Percentiles rank a stretch among this genome's conserved stretches.
phyloP scores from a whole-genome alignment of 2,888 invertebrate genomes.

The Mythimna loreyi region DNA sequence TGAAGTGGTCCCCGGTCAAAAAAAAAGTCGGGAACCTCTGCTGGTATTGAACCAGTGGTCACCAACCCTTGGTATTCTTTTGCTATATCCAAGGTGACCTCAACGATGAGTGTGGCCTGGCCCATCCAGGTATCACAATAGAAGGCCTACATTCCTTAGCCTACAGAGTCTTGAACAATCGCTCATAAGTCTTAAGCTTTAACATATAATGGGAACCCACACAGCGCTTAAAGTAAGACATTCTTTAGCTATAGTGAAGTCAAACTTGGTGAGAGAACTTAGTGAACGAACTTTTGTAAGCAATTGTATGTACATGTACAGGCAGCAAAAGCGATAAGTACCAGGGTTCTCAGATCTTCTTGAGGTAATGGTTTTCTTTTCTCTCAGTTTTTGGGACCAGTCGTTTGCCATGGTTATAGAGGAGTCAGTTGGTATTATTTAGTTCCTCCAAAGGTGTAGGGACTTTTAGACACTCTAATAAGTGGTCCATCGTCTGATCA shows the following conservation, averaged over 20 bases:
- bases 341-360: too few relatives aligned
- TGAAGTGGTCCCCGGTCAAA: too few relatives aligned
- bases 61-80: slow-evolving; percentile 27
- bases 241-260: slow-evolving; percentile 1
- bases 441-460: too few relatives aligned
- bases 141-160: slow-evolving; percentile 31
- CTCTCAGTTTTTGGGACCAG: too few relatives aligned
- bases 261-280: not conserved
- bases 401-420: too few relatives aligned
- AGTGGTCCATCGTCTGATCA: too few relatives aligned
- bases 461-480: too few relatives aligned
- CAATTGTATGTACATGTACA: too few relatives aligned
- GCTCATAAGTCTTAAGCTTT: slow-evolving; percentile 26
- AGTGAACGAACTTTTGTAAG: slow-evolving; percentile 6
- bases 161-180: slow-evolving; percentile 33
- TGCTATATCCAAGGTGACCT: slow-evolving; percentile 7
- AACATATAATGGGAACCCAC: slow-evolving; percentile 51
- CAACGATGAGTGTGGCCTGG: slow-evolving; percentile 27
- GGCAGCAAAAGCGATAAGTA: too few relatives aligned
- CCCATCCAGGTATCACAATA: slow-evolving; percentile 41
- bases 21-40: too few relatives aligned
- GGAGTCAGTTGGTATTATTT: too few relatives aligned
- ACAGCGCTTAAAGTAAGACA: slow-evolving; percentile 2
- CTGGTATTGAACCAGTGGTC: slow-evolving; percentile 1
- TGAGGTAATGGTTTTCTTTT: too few relatives aligned